Evolutionary conservation across 2,888 invertebrate genomes (phyloP).

Genomic region (Drosophila macrothrix): DNA sequence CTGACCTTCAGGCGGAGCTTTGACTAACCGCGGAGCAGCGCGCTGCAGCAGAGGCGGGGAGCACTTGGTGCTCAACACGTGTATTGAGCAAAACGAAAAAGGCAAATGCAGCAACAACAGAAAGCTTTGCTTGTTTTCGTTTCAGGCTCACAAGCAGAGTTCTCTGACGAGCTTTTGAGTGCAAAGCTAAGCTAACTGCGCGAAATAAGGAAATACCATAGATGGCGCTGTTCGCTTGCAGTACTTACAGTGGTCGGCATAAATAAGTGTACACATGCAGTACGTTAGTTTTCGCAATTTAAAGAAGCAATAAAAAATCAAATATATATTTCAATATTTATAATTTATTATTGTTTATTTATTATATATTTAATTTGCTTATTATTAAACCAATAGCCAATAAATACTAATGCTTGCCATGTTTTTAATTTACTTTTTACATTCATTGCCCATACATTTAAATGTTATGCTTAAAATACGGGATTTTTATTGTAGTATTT

Average conservation of each 20-base stretch:
- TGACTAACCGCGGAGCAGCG: neutral
- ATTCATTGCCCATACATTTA: slow-evolving; percentile 37
- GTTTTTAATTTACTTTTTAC: slow-evolving; percentile 61
- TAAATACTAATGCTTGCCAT: slow-evolving; percentile 48
- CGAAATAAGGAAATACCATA: neutral
- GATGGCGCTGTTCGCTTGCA: slow-evolving; percentile 9
- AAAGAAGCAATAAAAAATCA: too few relatives aligned
- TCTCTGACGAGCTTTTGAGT: slow-evolving; percentile 13
- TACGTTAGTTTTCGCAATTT: neutral
- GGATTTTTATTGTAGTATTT: slow-evolving; percentile 36
- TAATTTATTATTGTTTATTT: slow-evolving; percentile 75
- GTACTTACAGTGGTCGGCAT: neutral
- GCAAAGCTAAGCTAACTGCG: neutral
- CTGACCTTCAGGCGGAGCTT: slow-evolving; percentile 73
- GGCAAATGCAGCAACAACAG: neutral
- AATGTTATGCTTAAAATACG: slow-evolving; percentile 38
- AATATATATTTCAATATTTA: slow-evolving; percentile 35
- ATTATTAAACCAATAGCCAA: slow-evolving; percentile 55
- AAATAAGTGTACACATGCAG: neutral
- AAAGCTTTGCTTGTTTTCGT: slow-evolving; percentile 28
- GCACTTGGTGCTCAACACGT: slow-evolving; percentile 31
- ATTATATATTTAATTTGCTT: slow-evolving; percentile 55
- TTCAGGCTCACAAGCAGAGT: neutral
- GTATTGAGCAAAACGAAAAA: slow-evolving; percentile 11
- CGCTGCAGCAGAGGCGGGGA: slow-evolving; percentile 9